Base-by-base conservation (phyloP, 2,888 invertebrate genomes). In the Hymenopus coronatus region DNA sequence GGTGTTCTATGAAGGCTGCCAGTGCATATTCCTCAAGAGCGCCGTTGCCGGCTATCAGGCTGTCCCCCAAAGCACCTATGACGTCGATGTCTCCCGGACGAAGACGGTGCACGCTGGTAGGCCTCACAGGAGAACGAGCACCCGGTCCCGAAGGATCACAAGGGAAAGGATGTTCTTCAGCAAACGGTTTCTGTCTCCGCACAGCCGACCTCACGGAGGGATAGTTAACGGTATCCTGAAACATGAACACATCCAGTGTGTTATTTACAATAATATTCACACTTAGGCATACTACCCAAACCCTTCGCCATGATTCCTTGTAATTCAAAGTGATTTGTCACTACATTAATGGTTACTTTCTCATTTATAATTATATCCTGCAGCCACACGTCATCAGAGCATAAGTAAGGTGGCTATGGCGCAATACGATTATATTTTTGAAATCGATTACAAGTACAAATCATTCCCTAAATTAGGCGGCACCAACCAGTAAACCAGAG, bases 1-100 rank as follows among this genome's bases (percentile, higher is more conserved):
- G 93, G 90, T 96, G 95, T 92, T 97, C 96, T 90, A 96, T 95
- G 91, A 97, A 95, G 0, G 96, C 96, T 3, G 96, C 96, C 4
- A 96, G 93, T 0, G 96, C 96, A 91, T 94, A 96, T 92, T 96
- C 96, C 90, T 96, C 96, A 91, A 96, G 92, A 0, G 96, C 96
- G 0, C 96, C 96, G 91, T 96, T 88, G 8, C 96, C 96, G 2
- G 96, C 96, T 2, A 96, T 95, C 90, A 97, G 92, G 0, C 96
- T 96, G 92, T 97, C 96, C 0, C 96, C 96, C 91, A 96, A 94
- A 0, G 96, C 96, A 0, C 95, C 96, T 25, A 96, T 94, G 81
- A 97, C 95, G 91, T 96, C 96, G 86, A 96, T 96, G 91, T 95
- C 95, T 7, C 96, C 96, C 0, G 96, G 96, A 83, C 96, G 93